Conservation (phyloP, 1,140 invertebrate species). For the Neodiprion pinetum region DNA sequence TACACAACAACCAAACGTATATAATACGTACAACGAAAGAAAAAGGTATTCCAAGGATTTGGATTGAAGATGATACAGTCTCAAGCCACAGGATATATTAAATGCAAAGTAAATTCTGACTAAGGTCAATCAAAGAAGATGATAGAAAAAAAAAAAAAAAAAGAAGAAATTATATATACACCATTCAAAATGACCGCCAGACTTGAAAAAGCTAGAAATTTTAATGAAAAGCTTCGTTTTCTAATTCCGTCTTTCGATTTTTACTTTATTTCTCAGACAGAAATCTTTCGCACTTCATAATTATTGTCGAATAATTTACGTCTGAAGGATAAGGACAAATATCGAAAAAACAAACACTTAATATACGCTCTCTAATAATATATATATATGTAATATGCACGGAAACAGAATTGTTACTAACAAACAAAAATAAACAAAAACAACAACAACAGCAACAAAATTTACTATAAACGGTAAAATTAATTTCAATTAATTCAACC, state of each 20-base stretch:
- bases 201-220: conserved; percentile 61
- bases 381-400: conserved; percentile 29
- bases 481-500: conserved; percentile 25
- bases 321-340: conserved; percentile 18
- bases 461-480: conserved; percentile 9
- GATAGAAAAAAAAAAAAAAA: background rate
- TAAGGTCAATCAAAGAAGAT: conserved; percentile 17
- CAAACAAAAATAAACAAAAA: conserved; percentile 34
- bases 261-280: conserved; percentile 25
- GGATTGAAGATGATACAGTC: background rate
- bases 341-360: conserved; percentile 45
- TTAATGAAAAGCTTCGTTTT: conserved; percentile 19
- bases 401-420: conserved; percentile 44
- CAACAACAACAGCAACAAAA: conserved; percentile 30
- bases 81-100: background rate
- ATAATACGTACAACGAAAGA: background rate
- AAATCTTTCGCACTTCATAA: background rate
- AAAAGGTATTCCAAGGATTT: background rate
- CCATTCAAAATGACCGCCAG: conserved; percentile 42
- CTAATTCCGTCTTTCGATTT: conserved; percentile 43
- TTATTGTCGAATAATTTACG: background rate
- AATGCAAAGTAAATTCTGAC: conserved; percentile 6
- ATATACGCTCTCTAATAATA: conserved; percentile 41
- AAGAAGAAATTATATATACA: conserved; percentile 19
- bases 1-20: background rate